Conservation (phyloP, 2,888 invertebrate species). For the Campopleginae sp. region DNA sequence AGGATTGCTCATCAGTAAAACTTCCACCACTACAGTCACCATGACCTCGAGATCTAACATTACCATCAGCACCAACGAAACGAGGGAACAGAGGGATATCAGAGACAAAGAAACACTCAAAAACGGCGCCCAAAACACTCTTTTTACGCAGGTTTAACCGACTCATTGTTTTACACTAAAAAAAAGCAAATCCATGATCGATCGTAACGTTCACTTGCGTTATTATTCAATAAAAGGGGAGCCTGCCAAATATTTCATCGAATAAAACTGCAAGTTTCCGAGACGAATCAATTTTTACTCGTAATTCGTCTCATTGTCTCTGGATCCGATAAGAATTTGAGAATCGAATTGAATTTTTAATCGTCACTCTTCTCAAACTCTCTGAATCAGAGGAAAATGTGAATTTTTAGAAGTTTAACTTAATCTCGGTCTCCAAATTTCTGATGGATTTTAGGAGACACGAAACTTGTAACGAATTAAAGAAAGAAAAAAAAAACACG, state of each 20-base stretch:
- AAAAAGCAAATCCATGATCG: neutral
- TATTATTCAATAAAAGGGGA: neutral
- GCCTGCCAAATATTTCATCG: neutral
- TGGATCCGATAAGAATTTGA: neutral
- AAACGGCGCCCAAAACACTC: conserved; percentile 78
- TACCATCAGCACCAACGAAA: conserved; percentile 78
- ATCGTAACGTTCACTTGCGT: neutral
- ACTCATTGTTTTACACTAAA: neutral
- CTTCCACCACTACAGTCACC: conserved; percentile 86
- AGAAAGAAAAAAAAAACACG: neutral
- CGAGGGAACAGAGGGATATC: conserved; percentile 75
- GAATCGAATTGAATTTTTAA: neutral
- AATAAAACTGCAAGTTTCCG: neutral
- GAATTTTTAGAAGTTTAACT: neutral
- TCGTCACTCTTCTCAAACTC: neutral
- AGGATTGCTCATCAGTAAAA: conserved; percentile 85
- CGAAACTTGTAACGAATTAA: neutral
- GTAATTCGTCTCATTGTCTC: neutral
- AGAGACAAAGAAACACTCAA: conserved; percentile 76
- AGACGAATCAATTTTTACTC: neutral
- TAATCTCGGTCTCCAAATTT: neutral
- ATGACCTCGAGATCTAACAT: conserved; percentile 86
- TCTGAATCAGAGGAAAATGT: neutral
- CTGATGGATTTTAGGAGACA: neutral
- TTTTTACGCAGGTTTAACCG: conserved; percentile 76